phyloP scores from a whole-genome alignment of 2,888 invertebrate genomes.

The Netelia fuscicornis region DNA sequence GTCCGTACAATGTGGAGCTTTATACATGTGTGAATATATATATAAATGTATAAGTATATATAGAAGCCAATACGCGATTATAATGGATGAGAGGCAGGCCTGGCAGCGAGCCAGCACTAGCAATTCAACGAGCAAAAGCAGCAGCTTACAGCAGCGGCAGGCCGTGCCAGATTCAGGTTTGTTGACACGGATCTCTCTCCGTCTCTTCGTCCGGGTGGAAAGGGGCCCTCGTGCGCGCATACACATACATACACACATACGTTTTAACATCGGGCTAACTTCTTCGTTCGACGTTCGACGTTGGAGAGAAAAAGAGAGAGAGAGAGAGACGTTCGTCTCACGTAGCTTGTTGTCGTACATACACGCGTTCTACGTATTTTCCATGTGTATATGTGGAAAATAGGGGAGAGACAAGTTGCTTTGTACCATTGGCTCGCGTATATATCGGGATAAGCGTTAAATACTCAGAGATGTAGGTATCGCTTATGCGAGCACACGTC shows the following conservation, averaged over 20 bases:
- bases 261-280: slow-evolving; percentile 8
- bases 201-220: slow-evolving; percentile 72
- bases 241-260: slow-evolving; percentile 31
- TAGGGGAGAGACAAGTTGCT: too few relatives aligned
- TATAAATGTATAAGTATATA: slow-evolving; percentile 58
- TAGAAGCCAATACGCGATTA: slow-evolving; percentile 71
- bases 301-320: background rate
- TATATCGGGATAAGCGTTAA: slow-evolving; percentile 14
- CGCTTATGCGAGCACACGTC: background rate
- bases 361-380: background rate
- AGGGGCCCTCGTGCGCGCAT: slow-evolving; percentile 67
- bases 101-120: slow-evolving; percentile 53
- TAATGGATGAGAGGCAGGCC: slow-evolving; percentile 73
- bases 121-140: slow-evolving; percentile 53
- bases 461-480: background rate
- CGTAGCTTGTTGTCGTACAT: background rate
- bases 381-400: background rate
- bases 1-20: slow-evolving; percentile 2
- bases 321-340: background rate
- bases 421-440: background rate
- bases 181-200: slow-evolving; percentile 79
- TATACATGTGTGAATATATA: slow-evolving; percentile 14
- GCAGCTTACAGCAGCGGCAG: slow-evolving; percentile 60
- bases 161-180: slow-evolving; percentile 79
- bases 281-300: slow-evolving; percentile 37